Conservation (phyloP, 2,113 vertebrate genomes). For the Gnathonemus longibarbis region DNA sequence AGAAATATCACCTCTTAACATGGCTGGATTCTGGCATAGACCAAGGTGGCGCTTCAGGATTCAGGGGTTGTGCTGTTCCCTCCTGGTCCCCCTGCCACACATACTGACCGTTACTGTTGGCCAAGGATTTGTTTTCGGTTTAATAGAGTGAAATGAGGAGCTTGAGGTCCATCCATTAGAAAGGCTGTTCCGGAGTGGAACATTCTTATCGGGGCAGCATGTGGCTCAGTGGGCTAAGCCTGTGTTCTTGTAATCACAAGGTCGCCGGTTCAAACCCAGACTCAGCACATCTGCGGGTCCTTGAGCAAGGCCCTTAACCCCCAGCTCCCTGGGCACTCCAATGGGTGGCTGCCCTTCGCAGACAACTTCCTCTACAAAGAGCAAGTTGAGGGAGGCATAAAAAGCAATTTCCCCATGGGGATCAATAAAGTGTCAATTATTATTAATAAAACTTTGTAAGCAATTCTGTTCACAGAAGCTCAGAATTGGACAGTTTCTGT, state of each 20-base stretch:
- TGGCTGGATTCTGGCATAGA: neutral
- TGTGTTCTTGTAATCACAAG: no score
- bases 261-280: no score
- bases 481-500: neutral
- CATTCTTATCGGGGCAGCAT: neutral
- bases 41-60: neutral
- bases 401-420: no score
- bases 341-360: no score
- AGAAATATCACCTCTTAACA: neutral
- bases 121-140: neutral
- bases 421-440: no score
- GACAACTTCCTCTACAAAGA: no score
- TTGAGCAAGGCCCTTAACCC: no score
- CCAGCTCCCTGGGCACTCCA: no score
- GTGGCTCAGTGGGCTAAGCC: no score
- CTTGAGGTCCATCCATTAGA: neutral
- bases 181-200: neutral
- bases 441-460: neutral
- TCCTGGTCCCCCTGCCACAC: neutral
- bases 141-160: neutral
- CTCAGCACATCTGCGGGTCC: no score
- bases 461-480: neutral
- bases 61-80: neutral
- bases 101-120: neutral
- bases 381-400: no score